Evolutionary conservation across 2,797 vertebrate species (phyloP), one percentile per base, ranked within the genome.

Genomic region (Pseudochaenichthys georgianus): DNA sequence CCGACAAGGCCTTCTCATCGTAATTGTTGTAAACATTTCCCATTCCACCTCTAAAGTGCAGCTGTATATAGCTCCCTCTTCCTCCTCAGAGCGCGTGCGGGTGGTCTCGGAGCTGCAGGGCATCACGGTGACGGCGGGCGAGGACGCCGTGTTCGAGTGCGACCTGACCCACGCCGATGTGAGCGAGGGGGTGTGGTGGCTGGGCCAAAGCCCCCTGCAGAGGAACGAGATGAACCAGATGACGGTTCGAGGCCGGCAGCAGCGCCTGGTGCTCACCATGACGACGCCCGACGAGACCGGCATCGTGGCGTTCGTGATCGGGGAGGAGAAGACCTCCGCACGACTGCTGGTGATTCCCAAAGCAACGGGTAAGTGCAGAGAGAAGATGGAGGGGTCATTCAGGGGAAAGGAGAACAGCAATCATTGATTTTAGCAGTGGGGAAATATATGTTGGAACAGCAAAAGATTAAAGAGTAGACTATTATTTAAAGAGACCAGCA

Each of bases 221-320:
- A 95, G 95, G 89, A 95, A 98, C 68, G 92, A 97, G 70, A 95
- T 97, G 95, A 99, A 97, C 52, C 92, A 96, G 75, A 95, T 97
- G 93, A 96, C 84, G 5, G 92, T 90, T 67, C 66, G 31, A 9
- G 96, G 95, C 6, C 84, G 85, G 3, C 78, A 87, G 53, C 95
- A 94, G 71, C 93, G 92, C 64, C 90, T 98, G 75, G 73, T 95
- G 50, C 96, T 98, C 70, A 84, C 9, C 66, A 94, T 92, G 82
- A 90, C 96, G 1, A 94, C 94, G 0, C 83, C 92, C 0, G 91
- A 93, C 2, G 97, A 98, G 68, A 90, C 95, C 0, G 96, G 96
- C 61, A 93, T 92, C 0, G 97, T 99, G 76, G 89, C 82, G 0
- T 98, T 97, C 73, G 92, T 93, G n/a, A 70, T 95, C 0, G 93